Conservation (phyloP, 2,888 invertebrate genomes). For the Drosophila neonasuta region DNA sequence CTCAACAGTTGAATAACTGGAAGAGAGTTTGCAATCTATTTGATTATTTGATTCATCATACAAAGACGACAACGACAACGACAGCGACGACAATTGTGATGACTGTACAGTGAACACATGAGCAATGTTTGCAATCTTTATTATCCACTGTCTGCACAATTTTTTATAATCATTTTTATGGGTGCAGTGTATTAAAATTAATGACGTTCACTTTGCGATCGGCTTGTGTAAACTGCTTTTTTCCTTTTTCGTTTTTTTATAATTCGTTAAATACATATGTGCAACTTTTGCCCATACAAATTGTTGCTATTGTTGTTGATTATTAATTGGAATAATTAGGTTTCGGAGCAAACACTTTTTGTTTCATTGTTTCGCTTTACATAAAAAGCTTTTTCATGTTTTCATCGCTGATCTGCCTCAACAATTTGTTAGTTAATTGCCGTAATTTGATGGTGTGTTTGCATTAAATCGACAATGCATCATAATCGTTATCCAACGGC, state of each 20-base stretch:
- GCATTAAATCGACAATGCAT: conserved; percentile 16
- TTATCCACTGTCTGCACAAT: not conserved
- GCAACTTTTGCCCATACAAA: conserved; percentile 33
- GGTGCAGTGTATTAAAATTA: conserved; percentile 16
- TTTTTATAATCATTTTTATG: conserved; percentile 12
- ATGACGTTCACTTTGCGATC: conserved; percentile 12
- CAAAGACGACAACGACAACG: too few species aligned
- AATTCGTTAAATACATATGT: not conserved
- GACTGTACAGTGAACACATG: conserved; percentile 1
- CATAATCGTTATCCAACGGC: conserved; percentile 14
- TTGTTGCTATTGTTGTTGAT: conserved; percentile 17
- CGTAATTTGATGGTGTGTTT: conserved; percentile 51
- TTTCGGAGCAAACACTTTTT: conserved; percentile 23
- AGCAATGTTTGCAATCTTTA: not conserved
- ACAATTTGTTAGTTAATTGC: conserved; percentile 72
- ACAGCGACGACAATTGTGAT: not conserved
- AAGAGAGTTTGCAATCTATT: not conserved
- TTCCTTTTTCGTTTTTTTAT: not conserved
- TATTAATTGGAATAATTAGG: conserved; percentile 42
- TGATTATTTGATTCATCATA: too few species aligned
- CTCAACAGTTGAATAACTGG: not conserved
- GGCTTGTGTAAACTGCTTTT: conserved; percentile 4
- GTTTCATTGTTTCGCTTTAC: conserved; percentile 29
- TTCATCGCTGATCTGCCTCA: conserved; percentile 72
- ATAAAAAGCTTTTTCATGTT: conserved; percentile 70